phyloP scores from a whole-genome alignment of 2,888 invertebrate genomes.

The Drosophila infuscata region DNA sequence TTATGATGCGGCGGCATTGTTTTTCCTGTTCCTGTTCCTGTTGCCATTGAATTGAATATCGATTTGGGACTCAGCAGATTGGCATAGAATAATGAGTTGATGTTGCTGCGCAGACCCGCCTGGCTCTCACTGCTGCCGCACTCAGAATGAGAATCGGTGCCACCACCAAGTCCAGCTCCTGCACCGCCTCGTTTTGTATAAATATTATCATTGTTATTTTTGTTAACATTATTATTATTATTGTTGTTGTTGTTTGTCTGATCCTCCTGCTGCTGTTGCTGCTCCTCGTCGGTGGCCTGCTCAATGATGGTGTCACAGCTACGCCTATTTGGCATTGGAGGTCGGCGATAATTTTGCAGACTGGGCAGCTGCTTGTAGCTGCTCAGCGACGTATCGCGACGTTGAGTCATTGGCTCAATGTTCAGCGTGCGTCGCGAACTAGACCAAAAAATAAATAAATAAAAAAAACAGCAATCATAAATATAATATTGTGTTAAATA shows the following conservation, averaged over 20 bases:
- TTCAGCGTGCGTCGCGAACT: slow-evolving; percentile 83
- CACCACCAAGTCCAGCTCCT: slow-evolving; percentile 1
- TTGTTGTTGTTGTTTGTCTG: slow-evolving; percentile 45
- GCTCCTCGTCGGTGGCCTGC: slow-evolving; percentile 34
- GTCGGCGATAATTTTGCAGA: slow-evolving; percentile 48
- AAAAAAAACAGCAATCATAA: neutral
- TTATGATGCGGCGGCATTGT: slow-evolving; percentile 71
- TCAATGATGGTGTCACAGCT: slow-evolving; percentile 65
- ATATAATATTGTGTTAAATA: neutral
- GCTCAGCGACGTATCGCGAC: slow-evolving; percentile 49
- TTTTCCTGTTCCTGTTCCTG: neutral
- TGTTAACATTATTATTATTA: slow-evolving; percentile 1
- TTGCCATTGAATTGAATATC: slow-evolving; percentile 68
- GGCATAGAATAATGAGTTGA: slow-evolving; percentile 80
- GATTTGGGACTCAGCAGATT: slow-evolving; percentile 85
- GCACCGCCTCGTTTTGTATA: neutral
- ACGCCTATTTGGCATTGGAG: slow-evolving; percentile 42
- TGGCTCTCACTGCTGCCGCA: slow-evolving; percentile 53
- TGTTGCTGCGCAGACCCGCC: slow-evolving; percentile 20
- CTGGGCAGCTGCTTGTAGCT: slow-evolving; percentile 74
- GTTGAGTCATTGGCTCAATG: slow-evolving; percentile 70
- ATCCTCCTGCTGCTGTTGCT: slow-evolving; percentile 25
- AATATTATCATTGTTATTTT: neutral
- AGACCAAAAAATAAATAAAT: neutral
- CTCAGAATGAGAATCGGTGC: slow-evolving; percentile 56